These are phyloP conservation scores for Sycobia sp. DNA, from an alignment of 1,140 invertebrate species.

Conservation along the genomic window DNA sequence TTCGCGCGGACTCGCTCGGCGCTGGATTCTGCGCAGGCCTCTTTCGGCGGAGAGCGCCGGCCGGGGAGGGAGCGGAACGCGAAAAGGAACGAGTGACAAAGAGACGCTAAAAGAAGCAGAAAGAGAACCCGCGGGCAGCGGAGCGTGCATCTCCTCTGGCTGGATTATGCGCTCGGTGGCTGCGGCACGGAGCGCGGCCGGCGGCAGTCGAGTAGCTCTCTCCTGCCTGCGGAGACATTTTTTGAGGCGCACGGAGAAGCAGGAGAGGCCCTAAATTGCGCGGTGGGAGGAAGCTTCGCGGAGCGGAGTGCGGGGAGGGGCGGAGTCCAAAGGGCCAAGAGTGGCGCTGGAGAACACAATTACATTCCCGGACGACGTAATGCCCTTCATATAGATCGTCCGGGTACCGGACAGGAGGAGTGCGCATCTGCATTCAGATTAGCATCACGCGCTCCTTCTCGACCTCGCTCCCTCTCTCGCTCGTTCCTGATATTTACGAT, in stretches of 20 bases:
- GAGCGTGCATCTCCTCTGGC: background rate
- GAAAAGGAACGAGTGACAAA: constrained; percentile 15
- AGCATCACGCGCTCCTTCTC: constrained; percentile 48
- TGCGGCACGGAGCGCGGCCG: no score
- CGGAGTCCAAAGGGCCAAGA: constrained; percentile 33
- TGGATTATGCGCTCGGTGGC: background rate
- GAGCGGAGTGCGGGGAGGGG: no score
- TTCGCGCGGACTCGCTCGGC: constrained; percentile 3
- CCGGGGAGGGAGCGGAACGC: background rate
- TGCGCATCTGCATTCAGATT: constrained; percentile 54
- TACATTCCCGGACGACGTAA: constrained; percentile 45
- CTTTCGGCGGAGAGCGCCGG: background rate
- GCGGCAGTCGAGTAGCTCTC: no score
- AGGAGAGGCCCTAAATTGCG: background rate
- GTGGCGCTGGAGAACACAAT: constrained; percentile 40
- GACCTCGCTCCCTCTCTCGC: no score
- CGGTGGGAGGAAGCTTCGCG: no score
- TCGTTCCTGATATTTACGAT: constrained; percentile 41
- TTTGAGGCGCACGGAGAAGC: background rate
- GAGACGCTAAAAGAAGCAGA: constrained; percentile 14
- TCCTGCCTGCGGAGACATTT: background rate
- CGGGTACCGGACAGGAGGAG: constrained; percentile 36
- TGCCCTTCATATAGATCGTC: constrained; percentile 48
- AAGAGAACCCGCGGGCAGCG: background rate
- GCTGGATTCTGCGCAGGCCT: constrained; percentile 14